phyloP scores from a whole-genome alignment of 2,888 invertebrate genomes.

The Lycophotia porphyrea region DNA sequence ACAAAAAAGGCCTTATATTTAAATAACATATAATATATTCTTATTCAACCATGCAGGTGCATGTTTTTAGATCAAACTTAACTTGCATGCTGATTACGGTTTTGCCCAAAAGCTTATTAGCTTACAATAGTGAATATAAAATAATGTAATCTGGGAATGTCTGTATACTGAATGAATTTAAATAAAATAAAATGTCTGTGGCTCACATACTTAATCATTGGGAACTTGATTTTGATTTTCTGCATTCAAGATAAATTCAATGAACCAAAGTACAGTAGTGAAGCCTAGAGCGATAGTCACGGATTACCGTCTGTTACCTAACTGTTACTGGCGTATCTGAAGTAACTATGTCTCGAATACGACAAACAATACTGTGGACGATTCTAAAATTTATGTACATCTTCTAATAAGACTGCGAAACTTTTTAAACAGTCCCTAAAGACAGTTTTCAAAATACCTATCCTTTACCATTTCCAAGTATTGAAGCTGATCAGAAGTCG shows the following conservation, averaged over 20 bases:
- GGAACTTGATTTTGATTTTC: not conserved
- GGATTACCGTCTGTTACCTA: conserved; percentile 3
- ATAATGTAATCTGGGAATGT: conserved; percentile 28
- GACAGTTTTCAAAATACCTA: not conserved
- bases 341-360: not conserved
- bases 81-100: conserved; percentile 31
- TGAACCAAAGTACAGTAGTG: conserved; percentile 3
- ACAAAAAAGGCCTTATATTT: conserved; percentile 9
- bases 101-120: conserved; percentile 43
- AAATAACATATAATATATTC: too few relatives aligned
- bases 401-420: not conserved
- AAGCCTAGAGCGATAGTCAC: conserved; percentile 25
- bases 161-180: conserved; percentile 21
- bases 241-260: conserved; percentile 3
- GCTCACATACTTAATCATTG: conserved; percentile 8
- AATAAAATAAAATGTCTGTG: conserved; percentile 5
- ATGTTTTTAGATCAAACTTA: conserved; percentile 38
- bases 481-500: not conserved
- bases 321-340: conserved; percentile 2
- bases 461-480: not conserved
- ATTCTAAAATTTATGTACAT: not conserved
- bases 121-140: conserved; percentile 47
- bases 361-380: not conserved
- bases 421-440: not conserved
- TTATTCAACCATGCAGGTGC: conserved; percentile 25